These are phyloP conservation scores for Drosophila azteca DNA, from an alignment of 1,140 invertebrate species.

Conservation along the genomic window DNA sequence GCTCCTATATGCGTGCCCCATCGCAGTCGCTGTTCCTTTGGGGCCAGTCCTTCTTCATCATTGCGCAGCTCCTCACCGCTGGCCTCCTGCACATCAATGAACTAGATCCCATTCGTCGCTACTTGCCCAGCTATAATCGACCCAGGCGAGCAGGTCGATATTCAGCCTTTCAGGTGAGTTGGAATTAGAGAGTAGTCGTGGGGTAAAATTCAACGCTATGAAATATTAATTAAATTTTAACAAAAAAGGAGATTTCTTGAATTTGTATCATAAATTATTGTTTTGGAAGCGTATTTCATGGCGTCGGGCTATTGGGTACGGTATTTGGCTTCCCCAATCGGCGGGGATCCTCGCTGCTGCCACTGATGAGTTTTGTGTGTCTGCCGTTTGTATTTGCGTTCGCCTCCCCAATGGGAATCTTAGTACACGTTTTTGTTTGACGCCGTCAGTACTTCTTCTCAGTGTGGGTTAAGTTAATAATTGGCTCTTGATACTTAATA, in stretches of 20 bases:
- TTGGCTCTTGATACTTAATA: constrained; percentile 66
- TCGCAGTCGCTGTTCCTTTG: constrained; percentile 87
- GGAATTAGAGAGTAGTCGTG: neutral
- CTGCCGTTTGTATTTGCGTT: constrained; percentile 70
- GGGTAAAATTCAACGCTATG: constrained; percentile 16
- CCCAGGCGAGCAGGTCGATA: constrained; percentile 95
- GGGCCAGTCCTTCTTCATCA: constrained; percentile 97
- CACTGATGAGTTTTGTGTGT: constrained; percentile 56
- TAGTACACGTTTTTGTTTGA: constrained; percentile 36
- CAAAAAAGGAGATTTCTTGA: neutral
- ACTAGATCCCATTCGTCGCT: constrained; percentile 96
- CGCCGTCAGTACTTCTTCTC: constrained; percentile 24
- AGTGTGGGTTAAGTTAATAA: constrained; percentile 62
- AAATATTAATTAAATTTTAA: constrained; percentile 19
- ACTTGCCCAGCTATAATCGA: constrained; percentile 97
- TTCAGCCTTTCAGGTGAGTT: constrained; percentile 96
- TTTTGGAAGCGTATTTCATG: constrained; percentile 31
- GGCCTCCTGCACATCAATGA: constrained; percentile 97
- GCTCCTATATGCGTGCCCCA: constrained; percentile 78
- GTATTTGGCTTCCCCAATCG: constrained; percentile 6
- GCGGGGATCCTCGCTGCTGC: constrained; percentile 19
- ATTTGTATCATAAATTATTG: neutral
- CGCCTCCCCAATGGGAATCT: constrained; percentile 58
- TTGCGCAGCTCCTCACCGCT: constrained; percentile 94
- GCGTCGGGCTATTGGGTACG: constrained; percentile 16